Evolutionary conservation across 2,888 invertebrate species (phyloP).

Genomic region (Antheraea yamamai): DNA sequence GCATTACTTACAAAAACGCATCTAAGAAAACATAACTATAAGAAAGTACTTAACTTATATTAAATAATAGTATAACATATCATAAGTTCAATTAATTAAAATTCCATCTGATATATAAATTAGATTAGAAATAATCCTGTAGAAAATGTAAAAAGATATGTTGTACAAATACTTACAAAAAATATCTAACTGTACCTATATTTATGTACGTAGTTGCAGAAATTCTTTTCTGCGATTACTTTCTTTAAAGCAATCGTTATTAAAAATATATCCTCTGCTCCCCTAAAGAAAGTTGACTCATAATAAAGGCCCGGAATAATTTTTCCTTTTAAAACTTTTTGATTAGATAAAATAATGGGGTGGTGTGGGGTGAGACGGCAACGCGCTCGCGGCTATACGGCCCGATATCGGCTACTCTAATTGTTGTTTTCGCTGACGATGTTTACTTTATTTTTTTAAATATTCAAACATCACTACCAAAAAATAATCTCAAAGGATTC

Average conservation of each 20-base stretch:
- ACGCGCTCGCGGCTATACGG: constrained; percentile 67
- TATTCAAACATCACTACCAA: not conserved
- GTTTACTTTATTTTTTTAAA: constrained; percentile 65
- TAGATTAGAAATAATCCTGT: not conserved
- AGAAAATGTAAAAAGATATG: not conserved
- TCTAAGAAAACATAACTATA: no score
- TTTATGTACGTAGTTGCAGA: constrained; percentile 36
- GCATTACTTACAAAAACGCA: no score
- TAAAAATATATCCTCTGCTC: constrained; percentile 78
- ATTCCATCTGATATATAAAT: constrained; percentile 18
- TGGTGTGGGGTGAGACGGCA: constrained; percentile 61
- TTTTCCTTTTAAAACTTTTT: constrained; percentile 84
- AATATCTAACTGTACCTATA: not conserved
- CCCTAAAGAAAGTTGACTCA: constrained; percentile 81
- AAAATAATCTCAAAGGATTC: not conserved
- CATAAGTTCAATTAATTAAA: no score
- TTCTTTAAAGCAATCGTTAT: constrained; percentile 75
- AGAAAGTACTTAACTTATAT: no score
- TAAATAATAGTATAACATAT: no score
- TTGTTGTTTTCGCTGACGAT: constrained; percentile 74
- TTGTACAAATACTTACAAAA: not conserved
- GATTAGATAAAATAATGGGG: constrained; percentile 83
- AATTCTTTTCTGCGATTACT: constrained; percentile 57
- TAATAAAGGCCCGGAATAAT: constrained; percentile 81
- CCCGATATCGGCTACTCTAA: constrained; percentile 79